phyloP scores from a whole-genome alignment of 2,113 vertebrate genomes.

The Notechis scutatus region DNA sequence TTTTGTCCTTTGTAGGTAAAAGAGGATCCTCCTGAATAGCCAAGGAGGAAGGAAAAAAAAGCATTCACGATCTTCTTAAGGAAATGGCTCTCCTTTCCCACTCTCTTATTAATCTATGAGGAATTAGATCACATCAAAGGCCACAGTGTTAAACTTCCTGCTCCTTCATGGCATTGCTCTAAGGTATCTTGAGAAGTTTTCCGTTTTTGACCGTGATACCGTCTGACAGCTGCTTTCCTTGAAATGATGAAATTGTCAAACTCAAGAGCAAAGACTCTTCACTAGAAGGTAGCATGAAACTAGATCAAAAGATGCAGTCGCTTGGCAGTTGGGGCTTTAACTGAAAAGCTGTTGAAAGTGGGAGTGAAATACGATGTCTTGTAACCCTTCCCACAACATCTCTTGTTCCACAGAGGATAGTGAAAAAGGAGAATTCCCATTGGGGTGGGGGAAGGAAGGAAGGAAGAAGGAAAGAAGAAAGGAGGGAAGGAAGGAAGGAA shows the following conservation, averaged over 20 bases:
- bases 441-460: neutral
- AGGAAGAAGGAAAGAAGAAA: neutral
- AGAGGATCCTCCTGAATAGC: neutral
- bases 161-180: slow-evolving; percentile 30
- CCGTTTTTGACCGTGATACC: slow-evolving; percentile 2
- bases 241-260: slow-evolving; percentile 25
- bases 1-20: neutral
- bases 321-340: neutral
- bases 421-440: neutral
- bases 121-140: slow-evolving; percentile 22
- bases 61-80: neutral
- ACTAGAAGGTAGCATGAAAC: neutral
- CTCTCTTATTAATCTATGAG: neutral
- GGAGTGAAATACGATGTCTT: neutral
- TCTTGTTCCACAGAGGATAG: neutral
- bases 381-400: neutral
- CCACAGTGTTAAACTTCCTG: slow-evolving; percentile 37
- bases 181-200: neutral
- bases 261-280: slow-evolving; percentile 1
- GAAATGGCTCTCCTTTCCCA: neutral
- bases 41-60: rapidly evolving
- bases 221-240: slow-evolving; percentile 42
- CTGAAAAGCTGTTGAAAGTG: neutral
- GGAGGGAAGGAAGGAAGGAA: neutral
- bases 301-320: neutral